These are phyloP conservation scores for Meghimatium bilineatum DNA, from an alignment of 2,888 invertebrate genomes.

Conservation along the genomic window DNA sequence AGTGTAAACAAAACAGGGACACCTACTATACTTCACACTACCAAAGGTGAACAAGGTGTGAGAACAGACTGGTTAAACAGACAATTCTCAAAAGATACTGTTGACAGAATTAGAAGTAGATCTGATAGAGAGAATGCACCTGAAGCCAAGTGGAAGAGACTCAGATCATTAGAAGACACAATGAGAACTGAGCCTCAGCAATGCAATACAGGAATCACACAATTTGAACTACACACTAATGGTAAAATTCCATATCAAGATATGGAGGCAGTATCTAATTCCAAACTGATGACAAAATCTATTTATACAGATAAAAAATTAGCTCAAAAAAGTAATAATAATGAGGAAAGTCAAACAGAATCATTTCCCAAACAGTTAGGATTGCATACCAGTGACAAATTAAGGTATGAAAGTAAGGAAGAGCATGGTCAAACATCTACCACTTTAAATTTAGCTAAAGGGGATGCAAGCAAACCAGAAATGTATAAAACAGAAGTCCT, in stretches of 20 bases:
- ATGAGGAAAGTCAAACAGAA: too few species aligned
- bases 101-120: conserved; percentile 11
- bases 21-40: background rate
- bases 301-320: background rate
- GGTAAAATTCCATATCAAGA: background rate
- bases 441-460: background rate
- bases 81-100: background rate
- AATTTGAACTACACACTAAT: background rate
- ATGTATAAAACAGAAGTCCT: conserved; percentile 1
- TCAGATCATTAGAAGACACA: background rate
- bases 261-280: background rate
- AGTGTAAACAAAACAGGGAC: background rate
- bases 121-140: background rate
- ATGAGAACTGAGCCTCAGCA: background rate
- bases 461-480: background rate
- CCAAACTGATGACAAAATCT: too few species aligned
- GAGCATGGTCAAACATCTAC: background rate
- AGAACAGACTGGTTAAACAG: conserved; percentile 21
- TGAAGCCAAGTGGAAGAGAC: background rate
- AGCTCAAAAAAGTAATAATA: background rate
- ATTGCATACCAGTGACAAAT: background rate
- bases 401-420: too few species aligned
- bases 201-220: background rate
- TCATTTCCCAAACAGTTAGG: background rate
- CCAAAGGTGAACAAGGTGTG: background rate